Conservation (phyloP, 92 coral and sea anemone genomes). For the Hydrozoanthus gracilis region DNA sequence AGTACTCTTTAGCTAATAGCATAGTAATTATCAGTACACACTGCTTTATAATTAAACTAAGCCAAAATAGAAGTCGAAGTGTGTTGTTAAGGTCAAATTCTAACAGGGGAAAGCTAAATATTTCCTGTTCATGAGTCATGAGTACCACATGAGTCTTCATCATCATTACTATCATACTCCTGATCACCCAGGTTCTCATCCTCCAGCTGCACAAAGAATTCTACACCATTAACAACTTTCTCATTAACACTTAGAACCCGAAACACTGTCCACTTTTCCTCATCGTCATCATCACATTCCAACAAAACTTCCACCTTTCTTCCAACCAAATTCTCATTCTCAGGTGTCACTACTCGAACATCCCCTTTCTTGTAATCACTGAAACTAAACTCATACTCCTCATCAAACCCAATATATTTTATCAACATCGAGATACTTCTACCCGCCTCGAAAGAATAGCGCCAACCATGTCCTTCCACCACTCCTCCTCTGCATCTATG, state of each 20-base stretch:
- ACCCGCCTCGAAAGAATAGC: constrained; percentile 6
- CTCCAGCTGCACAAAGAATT: constrained; percentile 29
- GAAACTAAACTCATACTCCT: constrained; percentile 8
- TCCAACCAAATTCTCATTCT: constrained; percentile 8
- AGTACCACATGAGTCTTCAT: not conserved
- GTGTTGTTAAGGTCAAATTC: constrained; percentile 29
- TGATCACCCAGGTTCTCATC: constrained; percentile 23
- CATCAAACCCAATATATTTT: constrained; percentile 15
- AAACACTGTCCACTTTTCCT: constrained; percentile 22
- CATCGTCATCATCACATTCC: constrained; percentile 1
- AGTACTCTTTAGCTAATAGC: not conserved
- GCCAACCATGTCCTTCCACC: constrained; percentile 34
- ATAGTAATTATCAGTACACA: not conserved
- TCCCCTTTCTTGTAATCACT: constrained; percentile 11
- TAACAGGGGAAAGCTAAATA: constrained; percentile 17
- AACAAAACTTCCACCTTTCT: constrained; percentile 16
- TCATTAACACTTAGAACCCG: constrained; percentile 7
- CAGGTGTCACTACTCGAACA: not conserved
- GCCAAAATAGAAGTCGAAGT: not conserved
- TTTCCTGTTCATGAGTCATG: constrained; percentile 8
- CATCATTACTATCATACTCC: not conserved
- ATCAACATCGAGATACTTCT: not conserved
- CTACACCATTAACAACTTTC: constrained; percentile 9
- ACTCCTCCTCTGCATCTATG: constrained; percentile 4
- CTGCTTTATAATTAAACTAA: not conserved